Evolutionary conservation across 2,888 invertebrate genomes (phyloP), one percentile per base, ranked within the genome.

Genomic region (Lithophane semibrunnea): DNA sequence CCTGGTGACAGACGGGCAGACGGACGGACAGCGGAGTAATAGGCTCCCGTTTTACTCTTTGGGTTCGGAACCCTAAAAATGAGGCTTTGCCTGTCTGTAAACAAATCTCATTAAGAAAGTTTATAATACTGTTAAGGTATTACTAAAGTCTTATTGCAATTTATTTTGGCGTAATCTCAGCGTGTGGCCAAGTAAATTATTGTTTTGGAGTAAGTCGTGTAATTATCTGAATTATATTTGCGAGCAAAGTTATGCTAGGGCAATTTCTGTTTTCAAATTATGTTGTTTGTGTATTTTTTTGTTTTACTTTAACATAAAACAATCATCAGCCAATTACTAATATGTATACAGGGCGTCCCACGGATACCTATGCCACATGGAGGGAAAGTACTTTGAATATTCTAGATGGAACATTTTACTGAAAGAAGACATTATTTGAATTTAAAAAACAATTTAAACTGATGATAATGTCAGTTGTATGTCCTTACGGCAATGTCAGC

Each of bases 101-200:
- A 67, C 29, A 75, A 79, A 79, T 67, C 65, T 66, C 72, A 82
- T 75, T 75, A 83, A 49, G 37, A 79, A 79, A 75, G 72, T 82
- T 79, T 66, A 54, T 75, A 56, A 83, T 74, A 79, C 68, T 65
- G 56, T 79, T 68, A 79, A 64, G 37, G 42, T 73, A 73, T 73
- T 76, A 65, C 44, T 47, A 29, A 79, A 75, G 79, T 68, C 52
- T 37, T 58, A 52, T 73, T 72, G 66, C 73, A 68, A 71, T 82
- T 78, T 78, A 73, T 73, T 78, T 74, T 64, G 63, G 63, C 42
- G 44, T 78, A 71, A 83, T 82, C 52, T 67, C 58, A 68, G 70
- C 77, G 21, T 72, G 82, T 65, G 61, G 72, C 78, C 67, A 56
- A 82, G 69, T 66, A 66, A 70, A 73, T 73, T 73, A 73, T 81